Evolutionary conservation across 2,797 vertebrate genomes (phyloP).

Genomic region (Hydrocynus forskahlii): DNA sequence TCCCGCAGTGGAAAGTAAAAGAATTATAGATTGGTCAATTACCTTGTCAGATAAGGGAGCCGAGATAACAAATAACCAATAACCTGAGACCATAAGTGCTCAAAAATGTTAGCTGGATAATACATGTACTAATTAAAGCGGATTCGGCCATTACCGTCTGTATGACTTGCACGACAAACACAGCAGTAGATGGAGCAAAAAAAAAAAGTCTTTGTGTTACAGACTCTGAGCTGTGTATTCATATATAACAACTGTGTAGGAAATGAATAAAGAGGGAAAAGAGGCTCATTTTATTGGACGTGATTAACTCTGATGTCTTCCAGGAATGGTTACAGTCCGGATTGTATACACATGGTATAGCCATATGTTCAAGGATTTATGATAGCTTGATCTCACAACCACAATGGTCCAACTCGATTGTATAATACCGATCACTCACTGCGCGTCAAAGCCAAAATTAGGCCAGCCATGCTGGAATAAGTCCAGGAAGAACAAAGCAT

Average conservation of each 20-base stretch:
- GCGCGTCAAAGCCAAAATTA: slow-evolving; percentile 25
- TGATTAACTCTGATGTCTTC: slow-evolving; percentile 19
- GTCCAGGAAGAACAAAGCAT: slow-evolving; percentile 30
- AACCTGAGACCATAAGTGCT: slow-evolving; percentile 48
- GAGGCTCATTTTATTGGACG: neutral
- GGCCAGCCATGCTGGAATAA: slow-evolving; percentile 32
- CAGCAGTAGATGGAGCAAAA: slow-evolving; percentile 30
- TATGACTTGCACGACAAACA: slow-evolving; percentile 29
- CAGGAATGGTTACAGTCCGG: slow-evolving; percentile 33
- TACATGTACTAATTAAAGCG: slow-evolving; percentile 47
- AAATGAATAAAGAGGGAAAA: slow-evolving; percentile 19
- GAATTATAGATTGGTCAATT: slow-evolving; percentile 60
- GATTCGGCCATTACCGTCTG: slow-evolving; percentile 34
- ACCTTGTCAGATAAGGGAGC: slow-evolving; percentile 55
- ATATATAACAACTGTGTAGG: slow-evolving; percentile 25
- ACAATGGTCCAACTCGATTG: slow-evolving; percentile 12
- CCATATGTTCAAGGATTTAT: slow-evolving; percentile 29
- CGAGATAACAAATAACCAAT: slow-evolving; percentile 54
- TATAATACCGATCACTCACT: slow-evolving; percentile 34
- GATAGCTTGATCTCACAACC: slow-evolving; percentile 21
- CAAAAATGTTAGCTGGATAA: slow-evolving; percentile 48
- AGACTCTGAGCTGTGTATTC: slow-evolving; percentile 25
- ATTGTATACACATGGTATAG: slow-evolving; percentile 18
- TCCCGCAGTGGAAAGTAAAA: slow-evolving; percentile 35
- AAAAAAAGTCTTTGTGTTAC: slow-evolving; percentile 37